Evolutionary conservation across 2,797 vertebrate species (phyloP).

Genomic region (Clarias platycephalus): DNA sequence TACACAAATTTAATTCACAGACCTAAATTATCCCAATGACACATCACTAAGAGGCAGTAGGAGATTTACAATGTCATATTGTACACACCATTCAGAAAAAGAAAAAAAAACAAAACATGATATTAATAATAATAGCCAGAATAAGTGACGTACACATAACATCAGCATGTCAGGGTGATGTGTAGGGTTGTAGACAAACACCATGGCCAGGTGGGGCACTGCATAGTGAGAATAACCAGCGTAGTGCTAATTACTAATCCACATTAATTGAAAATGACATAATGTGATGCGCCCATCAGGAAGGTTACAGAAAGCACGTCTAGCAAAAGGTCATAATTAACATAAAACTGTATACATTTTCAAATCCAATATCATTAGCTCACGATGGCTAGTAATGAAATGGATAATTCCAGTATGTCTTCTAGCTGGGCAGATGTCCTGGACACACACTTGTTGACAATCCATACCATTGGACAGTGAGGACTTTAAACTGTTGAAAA

Average conservation of each 20-base stretch:
- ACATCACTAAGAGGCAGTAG: neutral
- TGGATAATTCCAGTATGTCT: neutral
- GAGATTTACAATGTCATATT: neutral
- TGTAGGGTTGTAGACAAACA: neutral
- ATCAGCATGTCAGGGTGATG: neutral
- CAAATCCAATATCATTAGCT: neutral
- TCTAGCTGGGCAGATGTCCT: neutral
- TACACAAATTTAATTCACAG: neutral
- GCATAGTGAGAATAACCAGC: neutral
- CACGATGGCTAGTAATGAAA: neutral
- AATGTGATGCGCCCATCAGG: neutral
- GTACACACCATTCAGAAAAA: neutral
- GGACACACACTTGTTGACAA: neutral
- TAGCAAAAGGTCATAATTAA: too few relatives aligned
- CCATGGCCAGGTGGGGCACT: neutral
- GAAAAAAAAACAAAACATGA: neutral
- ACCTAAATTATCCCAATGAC: neutral
- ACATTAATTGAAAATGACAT: neutral
- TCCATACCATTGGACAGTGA: neutral
- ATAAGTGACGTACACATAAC: neutral
- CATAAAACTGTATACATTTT: neutral
- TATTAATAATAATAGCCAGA: too few relatives aligned
- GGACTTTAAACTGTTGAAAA: neutral
- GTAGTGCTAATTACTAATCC: neutral
- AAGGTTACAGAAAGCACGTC: too few relatives aligned